A percentile compares a stretch with the other conserved stretches of the same genome.
Evolutionary conservation across 2,113 vertebrate species (phyloP).

Genomic region (Phrynocephalus versicolor): DNA sequence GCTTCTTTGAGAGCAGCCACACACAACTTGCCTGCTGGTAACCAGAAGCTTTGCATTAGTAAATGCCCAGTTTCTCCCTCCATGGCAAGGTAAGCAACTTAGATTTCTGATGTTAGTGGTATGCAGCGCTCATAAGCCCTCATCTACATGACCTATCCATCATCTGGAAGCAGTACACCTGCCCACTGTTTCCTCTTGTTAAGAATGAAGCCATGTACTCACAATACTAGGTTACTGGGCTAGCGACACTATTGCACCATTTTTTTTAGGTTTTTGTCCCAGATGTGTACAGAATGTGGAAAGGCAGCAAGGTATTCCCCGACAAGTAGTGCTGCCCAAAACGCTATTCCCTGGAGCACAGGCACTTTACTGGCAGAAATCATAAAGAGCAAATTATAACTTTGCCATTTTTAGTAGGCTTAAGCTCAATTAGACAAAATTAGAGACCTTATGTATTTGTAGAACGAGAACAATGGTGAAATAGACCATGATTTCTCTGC

Average conservation of each 20-base stretch:
- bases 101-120: background rate
- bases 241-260: background rate
- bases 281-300: background rate
- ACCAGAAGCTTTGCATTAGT: background rate
- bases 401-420: background rate
- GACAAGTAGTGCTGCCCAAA: background rate
- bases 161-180: background rate
- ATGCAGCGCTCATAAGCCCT: background rate
- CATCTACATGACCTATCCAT: background rate
- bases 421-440: background rate
- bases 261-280: background rate
- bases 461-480: background rate
- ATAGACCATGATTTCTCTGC: background rate
- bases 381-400: background rate
- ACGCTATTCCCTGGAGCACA: background rate
- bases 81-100: background rate
- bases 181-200: too few species aligned
- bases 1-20: background rate
- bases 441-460: background rate
- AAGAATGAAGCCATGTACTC: too few species aligned
- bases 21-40: background rate
- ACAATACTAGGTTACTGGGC: background rate
- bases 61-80: background rate
- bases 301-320: background rate
- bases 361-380: background rate